Evolutionary conservation across 2,888 invertebrate species (phyloP).

Genomic region (Teleiodes luculella): DNA sequence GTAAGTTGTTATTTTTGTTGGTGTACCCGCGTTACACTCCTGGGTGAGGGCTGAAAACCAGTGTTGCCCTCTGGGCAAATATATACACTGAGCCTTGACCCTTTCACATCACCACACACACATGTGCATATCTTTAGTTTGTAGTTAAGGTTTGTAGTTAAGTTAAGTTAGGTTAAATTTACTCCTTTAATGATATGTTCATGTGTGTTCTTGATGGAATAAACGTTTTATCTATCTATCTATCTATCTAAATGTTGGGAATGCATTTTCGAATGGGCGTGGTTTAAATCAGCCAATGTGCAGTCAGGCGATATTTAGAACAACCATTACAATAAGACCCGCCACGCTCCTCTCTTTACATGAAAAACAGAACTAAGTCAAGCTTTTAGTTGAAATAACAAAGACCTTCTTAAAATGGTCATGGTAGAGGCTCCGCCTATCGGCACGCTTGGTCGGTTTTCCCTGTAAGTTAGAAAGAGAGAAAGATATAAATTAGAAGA

Average conservation of each 20-base stretch:
- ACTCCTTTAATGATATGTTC: too few relatives aligned
- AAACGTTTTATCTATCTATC: too few relatives aligned
- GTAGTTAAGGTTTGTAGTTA: too few relatives aligned
- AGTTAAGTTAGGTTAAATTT: too few relatives aligned
- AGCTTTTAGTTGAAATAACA: constrained; percentile 47
- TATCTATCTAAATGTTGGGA: constrained; percentile 75
- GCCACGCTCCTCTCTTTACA: constrained; percentile 36
- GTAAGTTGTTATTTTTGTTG: too few relatives aligned
- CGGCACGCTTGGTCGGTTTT: constrained; percentile 62
- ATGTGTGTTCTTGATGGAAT: too few relatives aligned
- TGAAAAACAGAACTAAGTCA: constrained; percentile 36
- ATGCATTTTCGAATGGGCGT: constrained; percentile 76
- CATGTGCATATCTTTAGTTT: too few relatives aligned
- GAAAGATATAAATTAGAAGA: constrained; percentile 57
- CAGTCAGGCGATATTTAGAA: constrained; percentile 75
- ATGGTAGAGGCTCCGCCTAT: constrained; percentile 59
- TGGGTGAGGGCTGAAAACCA: too few relatives aligned
- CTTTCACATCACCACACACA: too few relatives aligned
- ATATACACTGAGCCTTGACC: too few relatives aligned
- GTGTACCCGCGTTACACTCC: too few relatives aligned
- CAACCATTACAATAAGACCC: constrained; percentile 45
- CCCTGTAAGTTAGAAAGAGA: constrained; percentile 49
- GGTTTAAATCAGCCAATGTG: constrained; percentile 75
- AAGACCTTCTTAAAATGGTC: constrained; percentile 50
- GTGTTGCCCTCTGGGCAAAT: too few relatives aligned